Percentiles rank a stretch among this genome's conserved stretches.
Conservation (phyloP, 2,113 vertebrate species). For the Petrocephalus zakoni region DNA sequence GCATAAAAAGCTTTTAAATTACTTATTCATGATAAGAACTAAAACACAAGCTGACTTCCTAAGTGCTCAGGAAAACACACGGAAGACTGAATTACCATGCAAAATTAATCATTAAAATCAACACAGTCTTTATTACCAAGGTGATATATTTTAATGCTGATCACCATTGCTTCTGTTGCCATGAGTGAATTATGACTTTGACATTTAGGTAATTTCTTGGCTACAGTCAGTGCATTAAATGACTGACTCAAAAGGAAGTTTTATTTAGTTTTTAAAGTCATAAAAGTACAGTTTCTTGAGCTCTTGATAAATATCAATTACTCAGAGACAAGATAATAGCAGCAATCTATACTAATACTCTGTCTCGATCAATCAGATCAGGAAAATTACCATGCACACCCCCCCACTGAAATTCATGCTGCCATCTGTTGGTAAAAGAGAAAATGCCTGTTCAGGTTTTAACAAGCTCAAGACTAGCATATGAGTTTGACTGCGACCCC, state of each 20-base stretch:
- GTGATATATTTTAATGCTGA: neutral
- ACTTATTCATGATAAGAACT: constrained; percentile 52
- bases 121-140: constrained; percentile 21
- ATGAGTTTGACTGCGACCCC: neutral
- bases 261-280: neutral
- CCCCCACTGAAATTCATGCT: neutral
- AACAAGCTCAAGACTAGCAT: neutral
- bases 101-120: constrained; percentile 43
- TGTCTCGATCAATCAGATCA: neutral
- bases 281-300: neutral
- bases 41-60: constrained; percentile 55
- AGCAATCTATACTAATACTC: neutral
- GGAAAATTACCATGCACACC: neutral
- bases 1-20: constrained; percentile 57
- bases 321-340: neutral
- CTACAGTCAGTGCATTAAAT: neutral
- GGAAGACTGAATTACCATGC: constrained; percentile 38
- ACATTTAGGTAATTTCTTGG: neutral
- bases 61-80: constrained; percentile 50
- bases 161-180: neutral
- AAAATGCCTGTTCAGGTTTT: neutral
- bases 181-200: neutral
- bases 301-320: neutral
- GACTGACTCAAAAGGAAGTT: neutral
- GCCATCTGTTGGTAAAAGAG: neutral